Conservation (phyloP, 2,113 vertebrate genomes). For the Oryzias javanicus region DNA sequence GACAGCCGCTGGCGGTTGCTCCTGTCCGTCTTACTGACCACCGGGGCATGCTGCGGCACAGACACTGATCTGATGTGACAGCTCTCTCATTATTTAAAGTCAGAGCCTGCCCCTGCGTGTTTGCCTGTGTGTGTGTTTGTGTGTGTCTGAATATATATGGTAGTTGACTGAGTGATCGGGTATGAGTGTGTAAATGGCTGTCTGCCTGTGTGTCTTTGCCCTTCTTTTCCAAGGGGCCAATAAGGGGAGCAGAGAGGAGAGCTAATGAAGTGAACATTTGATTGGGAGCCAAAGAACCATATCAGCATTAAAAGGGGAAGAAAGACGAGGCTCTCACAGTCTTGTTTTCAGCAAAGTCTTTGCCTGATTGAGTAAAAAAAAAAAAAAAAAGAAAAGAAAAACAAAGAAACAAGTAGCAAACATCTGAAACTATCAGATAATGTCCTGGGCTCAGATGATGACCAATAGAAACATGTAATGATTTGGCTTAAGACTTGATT, state of each 20-base stretch:
- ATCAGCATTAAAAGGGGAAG: constrained; percentile 32
- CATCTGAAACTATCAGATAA: too few relatives aligned
- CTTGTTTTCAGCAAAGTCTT: constrained; percentile 30
- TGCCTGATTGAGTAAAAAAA: neutral
- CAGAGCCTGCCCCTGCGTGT: constrained; percentile 38
- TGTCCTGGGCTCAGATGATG: too few relatives aligned
- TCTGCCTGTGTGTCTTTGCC: constrained; percentile 39
- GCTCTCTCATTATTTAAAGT: constrained; percentile 76
- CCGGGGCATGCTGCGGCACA: constrained; percentile 42
- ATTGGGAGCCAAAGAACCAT: constrained; percentile 58
- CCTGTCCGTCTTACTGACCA: constrained; percentile 65
- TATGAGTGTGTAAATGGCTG: constrained; percentile 16
- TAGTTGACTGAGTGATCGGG: constrained; percentile 14
- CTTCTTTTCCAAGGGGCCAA: constrained; percentile 48
- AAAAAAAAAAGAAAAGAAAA: neutral
- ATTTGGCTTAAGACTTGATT: too few relatives aligned
- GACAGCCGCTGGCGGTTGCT: constrained; percentile 51
- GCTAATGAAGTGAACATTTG: constrained; percentile 66
- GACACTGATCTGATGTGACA: constrained; percentile 71
- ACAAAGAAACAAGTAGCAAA: too few relatives aligned
- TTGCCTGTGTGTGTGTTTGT: constrained; percentile 22
- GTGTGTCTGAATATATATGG: constrained; percentile 11
- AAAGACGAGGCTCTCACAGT: constrained; percentile 32
- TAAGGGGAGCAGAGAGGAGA: constrained; percentile 34
- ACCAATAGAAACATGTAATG: too few relatives aligned